Base-by-base conservation (phyloP, 2,888 invertebrate species). In the Ormyrus pomaceus region DNA sequence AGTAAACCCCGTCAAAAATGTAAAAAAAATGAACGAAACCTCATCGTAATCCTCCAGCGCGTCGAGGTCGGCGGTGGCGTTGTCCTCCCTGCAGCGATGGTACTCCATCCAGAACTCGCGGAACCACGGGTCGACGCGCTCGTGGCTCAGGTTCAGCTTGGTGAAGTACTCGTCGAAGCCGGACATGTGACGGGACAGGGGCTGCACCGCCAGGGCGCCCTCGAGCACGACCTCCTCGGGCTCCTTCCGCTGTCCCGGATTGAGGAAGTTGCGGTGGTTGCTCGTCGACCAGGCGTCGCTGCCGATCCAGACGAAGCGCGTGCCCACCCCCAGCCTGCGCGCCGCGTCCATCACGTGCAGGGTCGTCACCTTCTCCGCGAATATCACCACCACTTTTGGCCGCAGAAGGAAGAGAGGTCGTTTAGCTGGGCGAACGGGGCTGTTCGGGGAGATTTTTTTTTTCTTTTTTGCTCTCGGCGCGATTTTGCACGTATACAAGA, bases 81-180 rank as follows among this genome's bases (percentile, higher is more conserved):
- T 78, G 11, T 1, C 11, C 2, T 34, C 50, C 50, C 73, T 83
- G 73, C 88, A 87, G 45, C 83, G 85, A 83, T 91, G 89, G 84
- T 91, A 89, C 62, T 91, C 89, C 56, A 88, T 89, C 92, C 92
- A 92, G 84, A 91, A 92, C 83, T 93, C 92, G 0, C 85, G 71
- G 80, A 93, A 93, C 93, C 93, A 93, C 0, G 92, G 93, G 86
- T 92, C 91, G 9, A 87, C 82, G 0, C 83, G 70, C 45, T 84
- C 81, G 83, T 91, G 91, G 0, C 85, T 84, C 0, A 90, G 87
- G 6, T 84, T 87, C 48, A 92, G 85, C 6, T 84, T 84, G 2
- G 87, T 90, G 82, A 93, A 93, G 84, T 93, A 92, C 0, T 91
- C 88, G 83, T 92, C 92, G 85, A 93, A 93, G 5, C 92, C 92